Evolutionary conservation across 1,140 invertebrate genomes (phyloP).

Genomic region (Andricus grossulariae): DNA sequence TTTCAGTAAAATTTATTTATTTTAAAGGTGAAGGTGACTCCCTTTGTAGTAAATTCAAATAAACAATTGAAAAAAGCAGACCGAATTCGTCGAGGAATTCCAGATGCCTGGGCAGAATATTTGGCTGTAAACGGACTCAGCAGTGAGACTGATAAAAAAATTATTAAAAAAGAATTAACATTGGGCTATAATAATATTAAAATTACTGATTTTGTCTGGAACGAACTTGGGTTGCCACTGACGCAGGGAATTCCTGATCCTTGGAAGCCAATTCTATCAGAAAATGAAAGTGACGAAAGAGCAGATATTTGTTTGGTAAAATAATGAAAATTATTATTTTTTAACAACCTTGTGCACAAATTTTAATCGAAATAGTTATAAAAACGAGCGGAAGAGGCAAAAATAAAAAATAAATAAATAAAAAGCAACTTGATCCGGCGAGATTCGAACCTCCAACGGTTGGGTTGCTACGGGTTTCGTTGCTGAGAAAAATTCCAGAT

Average conservation of each 20-base stretch:
- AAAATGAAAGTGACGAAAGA: background rate
- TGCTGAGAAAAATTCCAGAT: too few relatives aligned
- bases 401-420: too few relatives aligned
- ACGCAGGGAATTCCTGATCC: constrained; percentile 59
- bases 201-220: constrained; percentile 47
- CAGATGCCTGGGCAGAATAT: constrained; percentile 54
- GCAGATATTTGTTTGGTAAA: constrained; percentile 23
- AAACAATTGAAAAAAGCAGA: background rate
- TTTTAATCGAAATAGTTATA: background rate
- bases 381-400: background rate
- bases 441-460: too few relatives aligned
- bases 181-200: constrained; percentile 27
- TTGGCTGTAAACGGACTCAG: constrained; percentile 26
- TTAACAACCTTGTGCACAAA: constrained; percentile 36
- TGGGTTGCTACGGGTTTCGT: too few relatives aligned
- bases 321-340: constrained; percentile 19
- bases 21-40: constrained; percentile 12
- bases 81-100: constrained; percentile 44
- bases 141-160: background rate
- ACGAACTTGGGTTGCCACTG: constrained; percentile 38
- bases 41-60: constrained; percentile 18
- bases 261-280: constrained; percentile 43
- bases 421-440: too few relatives aligned
- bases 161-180: background rate
- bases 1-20: background rate